Evolutionary conservation across 30 jellyfish, hydroid and myxozoan genomes (phyloP).

Genomic region (Mastigias papua): DNA sequence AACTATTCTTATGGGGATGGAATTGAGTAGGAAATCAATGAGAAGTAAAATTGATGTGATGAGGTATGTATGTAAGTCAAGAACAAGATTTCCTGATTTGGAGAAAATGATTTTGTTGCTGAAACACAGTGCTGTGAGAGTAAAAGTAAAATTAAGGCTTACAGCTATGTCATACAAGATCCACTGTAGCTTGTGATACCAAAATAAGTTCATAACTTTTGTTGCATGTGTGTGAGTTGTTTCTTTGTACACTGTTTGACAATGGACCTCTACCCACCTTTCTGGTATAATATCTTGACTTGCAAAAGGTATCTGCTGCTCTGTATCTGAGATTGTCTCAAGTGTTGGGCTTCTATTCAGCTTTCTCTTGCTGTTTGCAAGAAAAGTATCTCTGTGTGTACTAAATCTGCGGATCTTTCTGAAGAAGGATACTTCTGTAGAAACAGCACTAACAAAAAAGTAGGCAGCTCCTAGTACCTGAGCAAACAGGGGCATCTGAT

Average conservation of each 20-base stretch:
- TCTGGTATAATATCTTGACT: slow-evolving; percentile 69
- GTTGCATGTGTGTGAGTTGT: slow-evolving; percentile 5
- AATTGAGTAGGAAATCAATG: slow-evolving; percentile 27
- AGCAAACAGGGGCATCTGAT: slow-evolving; percentile 50
- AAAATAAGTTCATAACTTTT: slow-evolving; percentile 58
- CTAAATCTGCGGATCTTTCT: slow-evolving; percentile 64
- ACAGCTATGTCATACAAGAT: slow-evolving; percentile 52
- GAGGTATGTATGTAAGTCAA: slow-evolving; percentile 43
- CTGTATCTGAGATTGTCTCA: slow-evolving; percentile 76
- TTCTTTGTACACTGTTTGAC: slow-evolving; percentile 52
- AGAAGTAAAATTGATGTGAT: slow-evolving; percentile 28
- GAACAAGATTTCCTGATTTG: slow-evolving; percentile 5
- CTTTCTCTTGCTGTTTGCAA: slow-evolving; percentile 32
- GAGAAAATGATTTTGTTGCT: slow-evolving; percentile 3
- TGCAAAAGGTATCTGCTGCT: slow-evolving; percentile 51
- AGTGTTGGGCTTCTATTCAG: slow-evolving; percentile 62
- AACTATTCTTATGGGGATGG: slow-evolving; percentile 38
- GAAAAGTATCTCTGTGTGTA: slow-evolving; percentile 68
- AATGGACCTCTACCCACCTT: slow-evolving; percentile 51
- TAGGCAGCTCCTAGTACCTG: slow-evolving; percentile 62
- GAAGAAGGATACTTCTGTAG: slow-evolving; percentile 70
- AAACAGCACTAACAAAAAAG: slow-evolving; percentile 67
- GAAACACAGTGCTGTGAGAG: slow-evolving; percentile 40
- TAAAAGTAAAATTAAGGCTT: slow-evolving; percentile 56
- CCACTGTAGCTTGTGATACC: slow-evolving; percentile 81